These are phyloP conservation scores for Dichetophora obliterata DNA, from an alignment of 2,888 invertebrate species.

Conservation along the genomic window DNA sequence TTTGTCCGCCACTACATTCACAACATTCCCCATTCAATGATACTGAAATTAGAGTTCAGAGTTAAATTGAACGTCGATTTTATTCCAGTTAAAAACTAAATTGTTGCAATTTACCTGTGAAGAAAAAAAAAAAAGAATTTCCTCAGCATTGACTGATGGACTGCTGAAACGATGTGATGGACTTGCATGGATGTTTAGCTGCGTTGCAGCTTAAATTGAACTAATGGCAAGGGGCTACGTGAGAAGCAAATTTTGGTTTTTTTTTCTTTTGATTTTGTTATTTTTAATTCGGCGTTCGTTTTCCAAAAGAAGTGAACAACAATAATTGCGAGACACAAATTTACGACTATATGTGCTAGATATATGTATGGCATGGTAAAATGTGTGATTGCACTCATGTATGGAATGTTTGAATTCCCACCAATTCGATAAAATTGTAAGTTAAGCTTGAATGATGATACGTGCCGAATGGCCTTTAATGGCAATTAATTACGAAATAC, in stretches of 20 bases:
- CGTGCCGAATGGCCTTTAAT: too few relatives aligned
- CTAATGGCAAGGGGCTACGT: conserved; percentile 34
- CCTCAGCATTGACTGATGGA: conserved; percentile 24
- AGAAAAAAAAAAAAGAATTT: conserved; percentile 9
- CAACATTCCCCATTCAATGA: conserved; percentile 4
- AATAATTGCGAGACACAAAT: not conserved
- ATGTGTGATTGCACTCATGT: not conserved
- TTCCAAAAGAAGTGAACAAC: not conserved
- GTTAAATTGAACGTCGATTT: conserved; percentile 33
- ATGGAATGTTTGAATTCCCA: conserved; percentile 47
- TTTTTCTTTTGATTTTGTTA: not conserved
- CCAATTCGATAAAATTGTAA: not conserved
- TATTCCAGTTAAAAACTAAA: conserved; percentile 33
- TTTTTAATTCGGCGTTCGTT: conserved; percentile 10
- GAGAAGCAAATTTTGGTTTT: conserved; percentile 25
- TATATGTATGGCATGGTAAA: not conserved
- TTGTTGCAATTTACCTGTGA: conserved; percentile 34
- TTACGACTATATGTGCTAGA: not conserved
- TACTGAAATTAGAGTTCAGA: conserved; percentile 10
- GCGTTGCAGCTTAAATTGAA: conserved; percentile 30
- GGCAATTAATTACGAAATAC: too few relatives aligned
- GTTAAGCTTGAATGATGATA: not conserved
- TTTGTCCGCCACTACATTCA: not conserved
- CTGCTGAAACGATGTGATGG: conserved; percentile 19
- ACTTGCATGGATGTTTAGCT: conserved; percentile 18